phyloP scores from a whole-genome alignment of 2,797 vertebrate species.

The Pipistrellus nathusii region DNA sequence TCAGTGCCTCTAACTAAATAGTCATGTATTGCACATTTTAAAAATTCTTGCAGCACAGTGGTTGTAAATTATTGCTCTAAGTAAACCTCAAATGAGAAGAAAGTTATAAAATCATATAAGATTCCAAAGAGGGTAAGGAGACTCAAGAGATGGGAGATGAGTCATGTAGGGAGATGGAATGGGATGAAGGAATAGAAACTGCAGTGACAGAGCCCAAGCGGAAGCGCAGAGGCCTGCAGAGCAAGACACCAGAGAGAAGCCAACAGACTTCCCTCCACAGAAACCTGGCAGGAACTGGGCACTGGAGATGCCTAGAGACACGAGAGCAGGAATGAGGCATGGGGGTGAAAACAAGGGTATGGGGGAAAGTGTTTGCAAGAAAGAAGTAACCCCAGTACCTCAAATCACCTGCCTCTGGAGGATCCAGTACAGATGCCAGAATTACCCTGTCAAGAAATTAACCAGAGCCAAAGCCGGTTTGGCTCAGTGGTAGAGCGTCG shows the following conservation, averaged over 20 bases:
- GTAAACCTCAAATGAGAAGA: conserved; percentile 16
- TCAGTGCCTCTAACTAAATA: neutral
- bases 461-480: too few species aligned
- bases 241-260: neutral
- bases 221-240: neutral
- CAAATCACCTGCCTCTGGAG: neutral
- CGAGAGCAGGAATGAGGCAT: neutral
- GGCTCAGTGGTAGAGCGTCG: too few species aligned
- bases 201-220: neutral
- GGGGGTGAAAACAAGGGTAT: neutral
- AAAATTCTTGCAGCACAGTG: neutral
- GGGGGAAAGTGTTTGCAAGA: neutral
- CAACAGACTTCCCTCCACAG: neutral
- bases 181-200: neutral
- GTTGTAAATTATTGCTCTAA: neutral
- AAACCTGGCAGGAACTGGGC: neutral
- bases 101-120: neutral
- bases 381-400: neutral
- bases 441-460: neutral
- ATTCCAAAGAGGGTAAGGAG: conserved; percentile 16
- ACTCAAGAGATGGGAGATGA: neutral
- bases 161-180: neutral
- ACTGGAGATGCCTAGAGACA: neutral
- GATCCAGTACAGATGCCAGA: neutral
- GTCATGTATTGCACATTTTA: neutral